Base-by-base conservation (phyloP, 2,797 vertebrate genomes). In the Anisognathus igniventris region DNA sequence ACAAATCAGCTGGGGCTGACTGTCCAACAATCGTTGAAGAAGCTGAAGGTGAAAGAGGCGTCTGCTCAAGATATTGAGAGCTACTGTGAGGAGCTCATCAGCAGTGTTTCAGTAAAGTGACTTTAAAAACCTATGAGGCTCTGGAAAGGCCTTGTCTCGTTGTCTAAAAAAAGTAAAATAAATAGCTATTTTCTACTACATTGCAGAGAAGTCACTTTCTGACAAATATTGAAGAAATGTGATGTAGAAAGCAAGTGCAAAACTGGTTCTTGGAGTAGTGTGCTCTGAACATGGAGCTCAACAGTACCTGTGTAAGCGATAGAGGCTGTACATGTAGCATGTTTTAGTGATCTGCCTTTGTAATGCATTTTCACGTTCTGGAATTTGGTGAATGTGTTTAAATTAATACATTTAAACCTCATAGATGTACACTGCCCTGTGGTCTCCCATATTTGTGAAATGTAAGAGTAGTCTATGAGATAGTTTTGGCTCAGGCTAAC, bases 221-320 rank as follows among this genome's bases (percentile, higher is more conserved):
- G 35, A 42, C 22, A 92, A 37, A 72, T 33, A 42, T 2, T 12
- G 14, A 28, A 72, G 37, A 15, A 66, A 47, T 24, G 42, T 44
- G 10, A 48, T 4, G 5, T 14, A 53, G 35, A 83, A 94, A 79
- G 9, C 7, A 57, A 93, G 61, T 20, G 11, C 2, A 70, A 73
- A n/a, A 12, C 9, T 51, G 13, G 2, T 72, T 68, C 35, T 74
- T 56, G 11, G 13, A 37, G 6, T 35, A 54, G 12, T 22, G 40
- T 65, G 3, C 11, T 40, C 17, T 72, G 30, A 7, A 5, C 4
- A 11, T 24, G 27, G 14, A 71, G 5, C 7, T 72, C 74, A 86
- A 51, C 6, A 28, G 5, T 47, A 4, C 11, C 22, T 42, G 9
- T 45, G 20, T 30, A 72, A 53, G 13, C 1, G 2, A n/a, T 1